Percentiles rank a stretch among this genome's conserved stretches.
Evolutionary conservation across 1,140 invertebrate genomes (phyloP).

Genomic region (Mylabris phalerata): DNA sequence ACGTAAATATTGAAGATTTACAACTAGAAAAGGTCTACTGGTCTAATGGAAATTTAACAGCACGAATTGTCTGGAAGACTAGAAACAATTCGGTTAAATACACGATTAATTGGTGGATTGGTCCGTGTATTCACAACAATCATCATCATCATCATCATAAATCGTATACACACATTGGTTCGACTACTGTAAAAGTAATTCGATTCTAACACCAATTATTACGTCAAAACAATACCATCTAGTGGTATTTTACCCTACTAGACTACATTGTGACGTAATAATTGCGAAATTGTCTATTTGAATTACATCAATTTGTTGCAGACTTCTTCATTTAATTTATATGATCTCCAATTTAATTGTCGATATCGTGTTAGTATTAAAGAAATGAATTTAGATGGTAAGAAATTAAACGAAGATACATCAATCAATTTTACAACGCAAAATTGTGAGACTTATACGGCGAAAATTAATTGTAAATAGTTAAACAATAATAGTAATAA

Average conservation of each 20-base stretch:
- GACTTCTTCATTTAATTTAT: constrained; percentile 31
- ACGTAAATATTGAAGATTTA: constrained; percentile 40
- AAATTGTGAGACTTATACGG: constrained; percentile 16
- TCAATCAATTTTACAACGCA: constrained; percentile 33
- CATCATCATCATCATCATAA: too few species aligned
- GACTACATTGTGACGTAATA: too few species aligned
- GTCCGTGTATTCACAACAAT: constrained; percentile 7
- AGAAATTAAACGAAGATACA: constrained; percentile 26
- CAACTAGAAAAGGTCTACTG: constrained; percentile 47
- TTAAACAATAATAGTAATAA: too few species aligned
- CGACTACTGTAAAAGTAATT: constrained; percentile 26
- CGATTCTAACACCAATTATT: too few species aligned
- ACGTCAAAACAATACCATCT: too few species aligned
- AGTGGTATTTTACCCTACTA: too few species aligned
- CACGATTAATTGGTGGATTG: constrained; percentile 32
- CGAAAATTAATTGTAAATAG: too few species aligned
- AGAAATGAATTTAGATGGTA: constrained; percentile 21
- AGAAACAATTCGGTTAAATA: constrained; percentile 19
- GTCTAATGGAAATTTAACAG: constrained; percentile 45
- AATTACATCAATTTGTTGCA: constrained; percentile 15
- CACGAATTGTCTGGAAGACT: constrained; percentile 46
- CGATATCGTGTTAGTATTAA: constrained; percentile 30
- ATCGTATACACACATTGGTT: constrained; percentile 5
- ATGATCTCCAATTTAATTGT: constrained; percentile 32
- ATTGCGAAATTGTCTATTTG: background rate